Evolutionary conservation across 2,888 invertebrate species (phyloP), one percentile per base, ranked within the genome.

Genomic region (Hirtodrosophila cameraria): DNA sequence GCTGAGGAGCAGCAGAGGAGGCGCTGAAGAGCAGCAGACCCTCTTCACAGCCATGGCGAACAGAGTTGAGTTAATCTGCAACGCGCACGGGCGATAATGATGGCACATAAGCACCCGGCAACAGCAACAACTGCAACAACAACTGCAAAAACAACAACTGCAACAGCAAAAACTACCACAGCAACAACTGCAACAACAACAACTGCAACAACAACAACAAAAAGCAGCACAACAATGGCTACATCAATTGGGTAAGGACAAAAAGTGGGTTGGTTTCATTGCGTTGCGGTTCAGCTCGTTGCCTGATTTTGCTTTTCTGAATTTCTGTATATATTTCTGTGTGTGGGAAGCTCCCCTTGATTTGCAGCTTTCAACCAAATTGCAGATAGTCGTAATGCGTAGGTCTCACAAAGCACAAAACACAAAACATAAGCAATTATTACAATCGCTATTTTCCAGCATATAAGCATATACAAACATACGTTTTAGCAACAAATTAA

Each of bases 11-110:
- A n/a, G n/a, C n/a, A n/a, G n/a, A n/a, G n/a, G n/a, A n/a, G n/a
- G n/a, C n/a, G n/a, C n/a, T n/a, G n/a, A n/a, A n/a, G n/a, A n/a
- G n/a, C n/a, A n/a, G n/a, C n/a, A n/a, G n/a, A n/a, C n/a, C n/a
- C n/a, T n/a, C n/a, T n/a, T n/a, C n/a, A n/a, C n/a, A n/a, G n/a
- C n/a, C n/a, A 3, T 3, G 18, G 15, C 36, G 18, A 18, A 18
- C 18, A 2, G 23, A 42, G 23, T 57, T 59, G 59, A 75, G 72
- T 75, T 75, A 75, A 66, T 75, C 76, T 58, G 62, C 46, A 50
- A 49, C 49, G 31, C 53, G 58, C 63, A 59, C 41, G 42, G 50
- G 60, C 66, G 63, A 68, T 72, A 76, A 78, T 76, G 66, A 67
- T 55, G 72, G 39, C 61, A 66, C 52, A 69, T 74, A 68, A 68